A percentile compares a stretch with the other conserved stretches of the same genome.
phyloP scores from a whole-genome alignment of 2,797 vertebrate species.

The Uromys caudimaculatus region DNA sequence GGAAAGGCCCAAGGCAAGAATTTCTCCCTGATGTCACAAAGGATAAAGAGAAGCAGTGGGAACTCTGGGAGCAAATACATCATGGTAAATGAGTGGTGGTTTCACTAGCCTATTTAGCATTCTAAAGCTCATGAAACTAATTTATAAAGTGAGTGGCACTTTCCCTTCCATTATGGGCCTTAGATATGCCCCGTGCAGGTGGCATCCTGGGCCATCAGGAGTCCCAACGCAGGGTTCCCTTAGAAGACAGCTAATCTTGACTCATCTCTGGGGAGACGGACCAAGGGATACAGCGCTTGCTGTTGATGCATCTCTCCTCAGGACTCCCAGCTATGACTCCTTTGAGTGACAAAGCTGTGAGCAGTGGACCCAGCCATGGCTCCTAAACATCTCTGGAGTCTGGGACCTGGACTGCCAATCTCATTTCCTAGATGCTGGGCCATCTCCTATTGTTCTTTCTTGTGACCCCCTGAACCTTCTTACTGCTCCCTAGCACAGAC shows the following conservation, averaged over 20 bases:
- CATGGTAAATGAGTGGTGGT: no score
- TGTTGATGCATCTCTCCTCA: background rate
- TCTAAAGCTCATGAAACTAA: background rate
- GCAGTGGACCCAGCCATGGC: background rate
- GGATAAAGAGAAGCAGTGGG: fast-evolving
- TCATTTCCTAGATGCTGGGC: background rate
- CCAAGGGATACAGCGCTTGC: fast-evolving
- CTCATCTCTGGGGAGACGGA: background rate
- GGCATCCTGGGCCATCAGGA: background rate
- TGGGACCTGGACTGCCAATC: background rate
- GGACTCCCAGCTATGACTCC: background rate
- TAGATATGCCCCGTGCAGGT: background rate
- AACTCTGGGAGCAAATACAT: no score
- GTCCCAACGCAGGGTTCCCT: background rate
- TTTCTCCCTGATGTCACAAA: fast-evolving
- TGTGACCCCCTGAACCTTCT: background rate
- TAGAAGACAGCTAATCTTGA: background rate
- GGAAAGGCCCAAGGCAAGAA: fast-evolving
- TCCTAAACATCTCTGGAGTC: background rate
- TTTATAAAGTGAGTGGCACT: background rate
- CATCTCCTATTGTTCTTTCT: background rate
- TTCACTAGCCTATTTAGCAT: background rate
- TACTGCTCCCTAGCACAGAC: background rate
- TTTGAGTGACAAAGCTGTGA: background rate
- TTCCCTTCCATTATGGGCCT: background rate